phyloP scores from a whole-genome alignment of 2,888 invertebrate species.

The Cyaniris semiargus region DNA sequence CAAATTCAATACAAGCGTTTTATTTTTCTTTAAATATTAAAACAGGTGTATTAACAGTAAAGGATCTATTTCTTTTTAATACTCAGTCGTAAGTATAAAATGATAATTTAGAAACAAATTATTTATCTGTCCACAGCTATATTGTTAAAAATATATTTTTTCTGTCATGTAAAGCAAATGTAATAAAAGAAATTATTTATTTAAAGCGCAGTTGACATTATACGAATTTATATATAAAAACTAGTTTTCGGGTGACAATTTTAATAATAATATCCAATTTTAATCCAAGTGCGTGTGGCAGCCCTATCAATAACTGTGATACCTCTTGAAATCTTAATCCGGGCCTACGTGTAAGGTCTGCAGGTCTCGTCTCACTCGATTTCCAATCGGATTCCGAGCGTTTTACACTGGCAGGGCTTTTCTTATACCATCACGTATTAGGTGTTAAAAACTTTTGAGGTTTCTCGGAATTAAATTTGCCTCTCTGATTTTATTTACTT shows the following conservation, averaged over 20 bases:
- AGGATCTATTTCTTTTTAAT: too few species aligned
- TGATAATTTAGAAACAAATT: too few species aligned
- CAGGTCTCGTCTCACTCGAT: slow-evolving; percentile 34
- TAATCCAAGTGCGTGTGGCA: slow-evolving; percentile 18
- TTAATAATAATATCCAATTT: background rate
- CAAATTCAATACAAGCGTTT: background rate
- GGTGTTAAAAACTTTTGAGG: slow-evolving; percentile 4
- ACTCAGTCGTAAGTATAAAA: too few species aligned
- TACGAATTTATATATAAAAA: background rate
- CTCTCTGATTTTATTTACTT: background rate
- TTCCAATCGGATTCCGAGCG: slow-evolving; percentile 33
- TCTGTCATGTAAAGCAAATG: too few species aligned
- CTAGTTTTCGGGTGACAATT: background rate
- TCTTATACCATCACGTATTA: slow-evolving; percentile 27
- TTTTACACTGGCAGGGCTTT: slow-evolving; percentile 32
- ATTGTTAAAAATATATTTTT: too few species aligned
- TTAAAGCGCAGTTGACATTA: too few species aligned
- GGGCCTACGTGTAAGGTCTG: slow-evolving; percentile 38
- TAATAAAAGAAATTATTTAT: too few species aligned
- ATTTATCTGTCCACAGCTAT: too few species aligned
- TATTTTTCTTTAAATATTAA: background rate
- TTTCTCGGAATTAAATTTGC: background rate
- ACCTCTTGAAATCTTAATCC: slow-evolving; percentile 52
- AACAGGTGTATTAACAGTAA: background rate
- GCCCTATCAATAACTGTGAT: slow-evolving; percentile 46